These are phyloP conservation scores for Spilogale gracilis DNA, from an alignment of 2,113 vertebrate genomes.

Conservation along the genomic window DNA sequence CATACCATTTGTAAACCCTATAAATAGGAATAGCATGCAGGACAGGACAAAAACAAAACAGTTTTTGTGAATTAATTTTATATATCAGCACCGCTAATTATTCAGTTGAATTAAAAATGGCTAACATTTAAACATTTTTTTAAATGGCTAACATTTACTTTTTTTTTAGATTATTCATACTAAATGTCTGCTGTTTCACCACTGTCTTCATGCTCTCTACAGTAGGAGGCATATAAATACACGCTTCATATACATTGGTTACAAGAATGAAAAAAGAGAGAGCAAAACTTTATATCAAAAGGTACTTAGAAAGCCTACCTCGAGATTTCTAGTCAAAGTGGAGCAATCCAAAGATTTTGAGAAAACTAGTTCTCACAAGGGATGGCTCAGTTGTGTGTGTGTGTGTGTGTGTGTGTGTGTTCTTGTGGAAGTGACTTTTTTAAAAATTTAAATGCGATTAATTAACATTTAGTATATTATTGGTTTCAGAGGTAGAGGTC, in stretches of 20 bases:
- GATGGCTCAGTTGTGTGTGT: not conserved
- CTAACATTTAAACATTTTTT: not conserved
- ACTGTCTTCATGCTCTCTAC: not conserved
- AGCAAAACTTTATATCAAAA: not conserved
- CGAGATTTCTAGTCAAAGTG: constrained; percentile 4
- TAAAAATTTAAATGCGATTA: not conserved
- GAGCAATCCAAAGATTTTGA: not conserved
- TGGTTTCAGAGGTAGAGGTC: not conserved
- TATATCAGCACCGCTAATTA: not conserved
- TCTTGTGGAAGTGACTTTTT: not conserved
- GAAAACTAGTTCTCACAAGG: not conserved
- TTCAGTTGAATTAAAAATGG: constrained; percentile 7
- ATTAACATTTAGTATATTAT: not conserved
- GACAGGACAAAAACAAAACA: not conserved
- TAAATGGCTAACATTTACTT: not conserved
- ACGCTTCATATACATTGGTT: not conserved
- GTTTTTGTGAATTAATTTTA: not conserved
- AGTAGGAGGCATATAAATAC: not conserved
- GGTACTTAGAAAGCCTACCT: not conserved
- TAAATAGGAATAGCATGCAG: not conserved
- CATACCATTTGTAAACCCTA: not conserved
- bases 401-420: not conserved
- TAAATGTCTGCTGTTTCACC: not conserved
- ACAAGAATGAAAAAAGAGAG: not conserved
- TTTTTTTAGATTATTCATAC: not conserved